Evolutionary conservation across 2,888 invertebrate species (phyloP).

Genomic region (Asteroscopus sphinx): DNA sequence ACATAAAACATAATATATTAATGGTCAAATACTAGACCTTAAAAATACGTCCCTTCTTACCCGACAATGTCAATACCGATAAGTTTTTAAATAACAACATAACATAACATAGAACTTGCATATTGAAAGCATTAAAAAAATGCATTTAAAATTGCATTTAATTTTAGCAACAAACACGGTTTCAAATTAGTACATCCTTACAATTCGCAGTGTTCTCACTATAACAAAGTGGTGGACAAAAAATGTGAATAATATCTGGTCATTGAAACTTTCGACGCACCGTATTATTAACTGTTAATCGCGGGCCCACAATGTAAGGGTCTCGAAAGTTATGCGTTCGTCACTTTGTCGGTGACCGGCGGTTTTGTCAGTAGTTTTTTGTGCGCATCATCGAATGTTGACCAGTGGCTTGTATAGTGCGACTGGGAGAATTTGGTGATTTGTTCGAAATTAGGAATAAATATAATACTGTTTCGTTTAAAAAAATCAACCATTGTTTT

Average conservation of each 20-base stretch:
- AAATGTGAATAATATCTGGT: conserved; percentile 60
- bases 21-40: not conserved
- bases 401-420: conserved; percentile 63
- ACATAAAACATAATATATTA: too few relatives aligned
- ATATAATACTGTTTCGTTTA: too few relatives aligned
- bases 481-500: too few relatives aligned
- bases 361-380: conserved; percentile 74
- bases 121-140: conserved; percentile 8
- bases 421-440: conserved; percentile 49
- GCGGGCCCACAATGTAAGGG: conserved; percentile 68
- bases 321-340: conserved; percentile 68
- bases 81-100: too few relatives aligned
- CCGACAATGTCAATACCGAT: conserved; percentile 14
- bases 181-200: conserved; percentile 41
- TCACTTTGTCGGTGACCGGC: conserved; percentile 76
- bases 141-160: conserved; percentile 27
- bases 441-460: conserved; percentile 1
- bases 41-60: not conserved
- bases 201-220: conserved; percentile 49
- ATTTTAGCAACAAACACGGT: conserved; percentile 21
- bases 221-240: conserved; percentile 57
- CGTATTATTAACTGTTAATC: conserved; percentile 79
- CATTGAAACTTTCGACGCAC: conserved; percentile 56
- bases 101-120: too few relatives aligned
- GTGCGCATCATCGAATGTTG: conserved; percentile 73